Base-by-base conservation (phyloP, 2,113 vertebrate genomes). In the Crocuta crocuta region DNA sequence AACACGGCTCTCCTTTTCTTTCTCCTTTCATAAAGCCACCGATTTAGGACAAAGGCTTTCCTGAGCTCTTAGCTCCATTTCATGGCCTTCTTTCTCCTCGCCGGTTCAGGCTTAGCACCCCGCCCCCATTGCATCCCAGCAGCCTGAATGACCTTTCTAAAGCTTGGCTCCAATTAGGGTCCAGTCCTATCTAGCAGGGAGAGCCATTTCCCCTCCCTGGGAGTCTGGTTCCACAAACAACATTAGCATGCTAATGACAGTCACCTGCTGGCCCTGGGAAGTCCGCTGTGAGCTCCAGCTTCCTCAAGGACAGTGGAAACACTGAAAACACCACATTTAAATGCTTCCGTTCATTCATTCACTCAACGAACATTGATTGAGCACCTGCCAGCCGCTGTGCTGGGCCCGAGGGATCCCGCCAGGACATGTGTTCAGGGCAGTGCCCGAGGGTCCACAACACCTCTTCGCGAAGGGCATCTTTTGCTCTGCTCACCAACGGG, bases 191-290 rank as follows among this genome's bases (percentile, higher is more conserved):
- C 71, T 73, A 83, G 24, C 61, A 65, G 55, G 48, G 23, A 13
- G 65, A 85, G 97, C 73, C 78, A 96, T 93, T 98, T 96, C 96
- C 92, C 55, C 61, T 96, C 78, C 35, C 55, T 4, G 26, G 63
- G 76, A 93, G 61, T 89, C 66, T 58, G n/a, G 87, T 78, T 98
- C 93, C 76, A 88, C 94, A 92, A 97, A 97, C 95, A 97, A 78
- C 26, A 83, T 97, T 43, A 90, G 70, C 83, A 81, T 91, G 68
- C 82, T 93, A 95, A 97, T 93, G 88, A 82, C 91, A 81, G 93
- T 95, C 88, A 94, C 91, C 91, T 95, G 84, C 84, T 97, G 84
- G 71, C 80, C 91, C 73, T 21, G 45, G 82, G 90, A 96, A 96
- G 65, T 71, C 11, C 11, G 31, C 79, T 33, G 84, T 66, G 79